Evolutionary conservation across 2,113 vertebrate genomes (phyloP).

Genomic region (Alexandromys fortis): DNA sequence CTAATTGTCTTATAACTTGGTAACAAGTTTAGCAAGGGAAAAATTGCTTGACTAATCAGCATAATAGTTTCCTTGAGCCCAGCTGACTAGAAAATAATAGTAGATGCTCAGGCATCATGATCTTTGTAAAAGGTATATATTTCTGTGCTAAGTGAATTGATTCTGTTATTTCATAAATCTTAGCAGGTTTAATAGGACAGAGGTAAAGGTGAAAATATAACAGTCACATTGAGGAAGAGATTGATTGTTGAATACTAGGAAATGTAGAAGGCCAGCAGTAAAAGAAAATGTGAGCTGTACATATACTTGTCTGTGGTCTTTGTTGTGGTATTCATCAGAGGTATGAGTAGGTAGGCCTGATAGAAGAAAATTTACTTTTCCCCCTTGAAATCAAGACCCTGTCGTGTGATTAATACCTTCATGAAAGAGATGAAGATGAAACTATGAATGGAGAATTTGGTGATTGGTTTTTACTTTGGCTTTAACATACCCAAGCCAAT

Average conservation of each 20-base stretch:
- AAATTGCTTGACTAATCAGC: neutral
- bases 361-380: neutral
- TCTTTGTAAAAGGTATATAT: slow-evolving; percentile 36
- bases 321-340: neutral
- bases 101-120: neutral
- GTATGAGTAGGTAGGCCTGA: neutral
- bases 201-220: neutral
- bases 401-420: neutral
- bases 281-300: slow-evolving; percentile 11
- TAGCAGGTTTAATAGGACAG: neutral
- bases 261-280: slow-evolving; percentile 9
- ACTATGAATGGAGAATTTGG: slow-evolving; percentile 19
- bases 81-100: slow-evolving; percentile 34
- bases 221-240: neutral
- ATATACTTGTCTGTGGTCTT: neutral
- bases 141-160: slow-evolving; percentile 12
- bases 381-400: neutral
- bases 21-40: neutral
- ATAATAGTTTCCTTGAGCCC: slow-evolving; percentile 26
- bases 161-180: neutral
- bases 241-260: neutral
- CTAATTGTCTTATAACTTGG: neutral
- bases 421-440: neutral
- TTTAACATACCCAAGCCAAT: slow-evolving; percentile 2
- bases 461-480: slow-evolving; percentile 15